phyloP scores from a whole-genome alignment of 2,888 invertebrate species.

The Tenthredo distinguenda region DNA sequence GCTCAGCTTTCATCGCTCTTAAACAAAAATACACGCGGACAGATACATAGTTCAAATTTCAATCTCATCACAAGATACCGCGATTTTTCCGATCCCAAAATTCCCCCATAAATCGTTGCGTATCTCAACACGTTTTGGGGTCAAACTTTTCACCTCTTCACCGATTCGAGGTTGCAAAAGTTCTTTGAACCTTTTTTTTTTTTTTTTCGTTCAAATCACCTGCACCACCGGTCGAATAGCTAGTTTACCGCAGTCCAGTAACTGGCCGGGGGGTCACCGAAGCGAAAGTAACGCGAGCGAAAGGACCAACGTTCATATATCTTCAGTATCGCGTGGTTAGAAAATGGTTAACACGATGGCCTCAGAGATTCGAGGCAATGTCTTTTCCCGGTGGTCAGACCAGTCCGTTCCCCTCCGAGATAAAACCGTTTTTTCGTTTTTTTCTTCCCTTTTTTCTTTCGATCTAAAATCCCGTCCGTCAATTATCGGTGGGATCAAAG shows the following conservation, averaged over 20 bases:
- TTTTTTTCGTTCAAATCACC: background rate
- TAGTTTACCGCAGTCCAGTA: background rate
- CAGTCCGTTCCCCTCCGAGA: background rate
- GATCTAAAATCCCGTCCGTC: constrained; percentile 8
- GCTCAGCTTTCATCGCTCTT: background rate
- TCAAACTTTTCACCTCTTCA: background rate
- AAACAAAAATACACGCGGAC: background rate
- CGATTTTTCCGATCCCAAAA: background rate
- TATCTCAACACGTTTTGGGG: background rate
- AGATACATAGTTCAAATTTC: background rate
- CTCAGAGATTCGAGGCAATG: background rate
- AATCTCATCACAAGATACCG: background rate
- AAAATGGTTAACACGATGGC: constrained; percentile 27
- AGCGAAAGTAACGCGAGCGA: constrained; percentile 17
- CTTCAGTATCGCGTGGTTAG: constrained; percentile 13
- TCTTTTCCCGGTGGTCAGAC: background rate
- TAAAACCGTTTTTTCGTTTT: background rate
- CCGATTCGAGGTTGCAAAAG: background rate
- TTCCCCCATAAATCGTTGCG: background rate
- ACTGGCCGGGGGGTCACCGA: background rate
- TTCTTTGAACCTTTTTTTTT: background rate
- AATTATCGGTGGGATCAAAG: constrained; percentile 26
- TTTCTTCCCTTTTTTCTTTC: background rate
- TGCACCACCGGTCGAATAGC: background rate
- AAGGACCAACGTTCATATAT: background rate